Conservation (phyloP, 2,888 invertebrate genomes). For the Mythimna impura region DNA sequence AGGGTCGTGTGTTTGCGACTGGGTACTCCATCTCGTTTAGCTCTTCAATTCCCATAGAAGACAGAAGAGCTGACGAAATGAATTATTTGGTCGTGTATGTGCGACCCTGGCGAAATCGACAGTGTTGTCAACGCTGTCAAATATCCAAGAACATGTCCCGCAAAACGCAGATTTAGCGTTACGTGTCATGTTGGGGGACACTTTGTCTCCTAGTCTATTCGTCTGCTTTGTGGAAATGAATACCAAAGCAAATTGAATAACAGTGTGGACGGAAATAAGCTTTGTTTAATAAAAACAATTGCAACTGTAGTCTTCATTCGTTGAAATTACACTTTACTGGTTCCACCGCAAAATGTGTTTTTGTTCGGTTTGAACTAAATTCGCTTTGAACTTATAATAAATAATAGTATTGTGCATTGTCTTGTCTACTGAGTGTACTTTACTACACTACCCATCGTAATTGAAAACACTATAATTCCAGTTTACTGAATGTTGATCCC, state of each 20-base stretch:
- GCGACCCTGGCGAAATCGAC: no score
- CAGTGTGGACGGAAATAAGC: not conserved
- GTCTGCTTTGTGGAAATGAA: not conserved
- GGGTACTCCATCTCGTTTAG: no score
- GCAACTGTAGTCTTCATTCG: constrained; percentile 3
- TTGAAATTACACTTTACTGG: constrained; percentile 3
- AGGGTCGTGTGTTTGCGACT: no score
- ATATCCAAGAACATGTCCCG: no score
- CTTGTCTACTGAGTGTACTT: not conserved
- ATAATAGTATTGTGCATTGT: constrained; percentile 29
- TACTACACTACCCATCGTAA: not conserved
- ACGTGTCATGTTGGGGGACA: no score
- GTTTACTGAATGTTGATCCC: not conserved
- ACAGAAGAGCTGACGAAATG: no score
- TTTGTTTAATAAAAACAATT: constrained; percentile 20
- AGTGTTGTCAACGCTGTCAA: no score
- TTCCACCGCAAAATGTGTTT: constrained; percentile 1
- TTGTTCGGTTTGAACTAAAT: constrained; percentile 20
- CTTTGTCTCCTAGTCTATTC: no score
- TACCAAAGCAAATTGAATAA: constrained; percentile 5
- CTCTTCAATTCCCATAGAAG: no score
- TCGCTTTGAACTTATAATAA: not conserved
- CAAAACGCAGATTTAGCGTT: not conserved
- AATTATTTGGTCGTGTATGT: no score
- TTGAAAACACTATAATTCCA: not conserved